phyloP scores from a whole-genome alignment of 1,140 invertebrate genomes.

The Drosophila eugracilis region DNA sequence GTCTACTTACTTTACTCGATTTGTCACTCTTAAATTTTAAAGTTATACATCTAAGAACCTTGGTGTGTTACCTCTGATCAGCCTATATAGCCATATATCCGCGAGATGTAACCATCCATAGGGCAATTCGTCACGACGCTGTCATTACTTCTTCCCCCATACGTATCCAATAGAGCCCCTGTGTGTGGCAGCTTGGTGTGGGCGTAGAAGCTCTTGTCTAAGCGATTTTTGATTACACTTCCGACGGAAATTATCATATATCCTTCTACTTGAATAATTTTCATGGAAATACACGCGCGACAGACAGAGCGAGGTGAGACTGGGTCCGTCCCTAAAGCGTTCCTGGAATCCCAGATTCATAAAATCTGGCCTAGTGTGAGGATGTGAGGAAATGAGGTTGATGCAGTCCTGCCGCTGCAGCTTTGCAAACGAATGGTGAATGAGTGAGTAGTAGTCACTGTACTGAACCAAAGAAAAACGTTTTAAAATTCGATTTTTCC shows the following conservation, averaged over 20 bases:
- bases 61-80: too few relatives aligned
- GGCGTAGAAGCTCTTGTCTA: conserved; percentile 62
- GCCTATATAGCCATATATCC: too few relatives aligned
- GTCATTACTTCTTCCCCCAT: not conserved
- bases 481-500: not conserved
- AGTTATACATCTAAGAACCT: too few relatives aligned
- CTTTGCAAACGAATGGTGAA: not conserved
- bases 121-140: too few relatives aligned
- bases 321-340: too few relatives aligned
- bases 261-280: conserved; percentile 85
- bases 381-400: not conserved
- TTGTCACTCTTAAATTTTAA: too few relatives aligned
- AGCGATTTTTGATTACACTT: conserved; percentile 85
- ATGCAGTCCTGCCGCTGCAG: not conserved
- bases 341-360: not conserved
- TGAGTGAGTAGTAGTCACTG: conserved; percentile 1
- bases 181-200: conserved; percentile 2
- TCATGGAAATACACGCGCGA: conserved; percentile 71
- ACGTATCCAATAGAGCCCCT: not conserved
- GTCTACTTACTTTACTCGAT: too few relatives aligned
- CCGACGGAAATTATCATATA: conserved; percentile 85
- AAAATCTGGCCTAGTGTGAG: conserved; percentile 2
- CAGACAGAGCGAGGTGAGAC: too few relatives aligned
- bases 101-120: too few relatives aligned
- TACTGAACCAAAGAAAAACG: too few relatives aligned